A percentile compares a stretch with the other conserved stretches of the same genome.
Conservation (phyloP, 1,140 invertebrate genomes). For the Maconellicoccus hirsutus region DNA sequence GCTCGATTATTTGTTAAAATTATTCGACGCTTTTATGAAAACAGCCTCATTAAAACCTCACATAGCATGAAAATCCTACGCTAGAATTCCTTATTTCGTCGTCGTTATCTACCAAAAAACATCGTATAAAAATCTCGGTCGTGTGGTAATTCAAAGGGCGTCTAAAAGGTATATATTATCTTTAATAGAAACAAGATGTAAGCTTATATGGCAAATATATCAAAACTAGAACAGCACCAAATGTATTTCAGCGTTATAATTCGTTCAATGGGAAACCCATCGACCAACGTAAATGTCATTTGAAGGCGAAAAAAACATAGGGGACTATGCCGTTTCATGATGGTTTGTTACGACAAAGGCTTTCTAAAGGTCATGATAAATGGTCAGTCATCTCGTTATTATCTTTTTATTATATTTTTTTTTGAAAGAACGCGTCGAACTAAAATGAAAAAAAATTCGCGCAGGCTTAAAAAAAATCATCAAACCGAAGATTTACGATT, state of each 20-base stretch:
- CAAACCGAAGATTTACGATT: not conserved
- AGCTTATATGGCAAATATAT: conserved; percentile 5
- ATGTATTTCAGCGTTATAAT: not conserved
- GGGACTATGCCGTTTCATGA: not conserved
- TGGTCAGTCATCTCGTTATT: conserved; percentile 20
- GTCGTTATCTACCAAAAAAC: no score
- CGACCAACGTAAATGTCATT: conserved; percentile 8
- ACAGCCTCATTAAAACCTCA: no score
- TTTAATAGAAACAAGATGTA: conserved; percentile 9
- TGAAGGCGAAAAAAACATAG: conserved; percentile 2
- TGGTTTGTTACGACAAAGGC: conserved; percentile 11
- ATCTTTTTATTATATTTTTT: conserved; percentile 3
- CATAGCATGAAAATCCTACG: no score
- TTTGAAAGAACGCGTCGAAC: not conserved
- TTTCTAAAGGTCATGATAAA: conserved; percentile 12
- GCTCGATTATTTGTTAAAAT: no score
- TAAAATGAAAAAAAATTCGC: not conserved
- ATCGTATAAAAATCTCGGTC: no score
- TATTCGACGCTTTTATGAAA: no score
- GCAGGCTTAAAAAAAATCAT: not conserved
- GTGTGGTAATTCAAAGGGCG: not conserved
- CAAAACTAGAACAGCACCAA: not conserved
- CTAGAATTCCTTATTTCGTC: no score
- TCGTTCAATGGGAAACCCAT: not conserved
- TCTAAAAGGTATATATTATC: not conserved